Percentiles rank a stretch among this genome's conserved stretches.
Evolutionary conservation across 2,888 invertebrate species (phyloP).

Genomic region (Sphaerophoria taeniata): DNA sequence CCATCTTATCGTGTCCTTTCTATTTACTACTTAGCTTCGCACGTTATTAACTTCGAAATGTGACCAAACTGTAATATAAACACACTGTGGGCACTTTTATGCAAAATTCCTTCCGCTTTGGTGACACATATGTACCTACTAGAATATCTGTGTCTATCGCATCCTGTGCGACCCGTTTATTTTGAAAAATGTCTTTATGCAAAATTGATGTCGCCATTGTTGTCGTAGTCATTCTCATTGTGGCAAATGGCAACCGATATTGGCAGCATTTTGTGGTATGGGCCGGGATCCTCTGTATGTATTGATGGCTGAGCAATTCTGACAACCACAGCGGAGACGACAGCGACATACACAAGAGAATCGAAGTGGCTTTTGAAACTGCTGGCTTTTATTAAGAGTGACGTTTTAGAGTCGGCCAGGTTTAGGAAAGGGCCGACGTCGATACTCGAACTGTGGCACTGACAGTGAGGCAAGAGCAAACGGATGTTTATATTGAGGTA

Average conservation of each 20-base stretch:
- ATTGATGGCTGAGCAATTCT: slow-evolving; percentile 37
- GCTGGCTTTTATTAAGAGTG: slow-evolving; percentile 36
- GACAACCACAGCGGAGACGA: slow-evolving; percentile 18
- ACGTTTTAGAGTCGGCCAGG: slow-evolving; percentile 31
- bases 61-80: no score
- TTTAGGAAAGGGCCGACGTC: no score
- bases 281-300: slow-evolving; percentile 2
- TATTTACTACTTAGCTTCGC: slow-evolving; percentile 40
- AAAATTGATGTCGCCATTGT: slow-evolving; percentile 65
- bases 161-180: slow-evolving; percentile 71
- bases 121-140: slow-evolving; percentile 42
- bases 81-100: slow-evolving; percentile 53
- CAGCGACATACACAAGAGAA: not conserved
- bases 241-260: slow-evolving; percentile 57
- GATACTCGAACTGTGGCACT: not conserved
- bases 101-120: slow-evolving; percentile 64
- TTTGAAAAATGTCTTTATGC: slow-evolving; percentile 70
- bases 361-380: not conserved
- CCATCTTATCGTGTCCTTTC: no score
- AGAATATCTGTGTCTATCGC: slow-evolving; percentile 64
- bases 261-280: slow-evolving; percentile 58
- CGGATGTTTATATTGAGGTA: slow-evolving; percentile 65
- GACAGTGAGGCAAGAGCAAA: slow-evolving; percentile 52
- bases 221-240: not conserved
- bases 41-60: slow-evolving; percentile 57